A percentile compares a stretch with the other conserved stretches of the same genome.
Conservation (phyloP, 2,888 invertebrate species). For the Tipula confusa region DNA sequence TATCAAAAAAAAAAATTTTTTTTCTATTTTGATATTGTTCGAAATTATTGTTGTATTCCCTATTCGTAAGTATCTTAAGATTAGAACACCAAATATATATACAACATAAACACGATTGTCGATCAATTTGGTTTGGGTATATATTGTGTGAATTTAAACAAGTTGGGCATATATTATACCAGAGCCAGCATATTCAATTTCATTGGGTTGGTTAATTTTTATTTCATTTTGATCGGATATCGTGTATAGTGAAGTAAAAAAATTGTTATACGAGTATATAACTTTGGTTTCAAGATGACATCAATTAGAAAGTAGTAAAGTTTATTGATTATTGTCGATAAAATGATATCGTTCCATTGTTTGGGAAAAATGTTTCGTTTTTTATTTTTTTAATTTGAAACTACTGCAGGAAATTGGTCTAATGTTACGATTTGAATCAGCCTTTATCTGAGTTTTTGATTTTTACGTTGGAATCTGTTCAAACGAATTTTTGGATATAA, state of each 20-base stretch:
- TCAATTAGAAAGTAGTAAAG: background rate
- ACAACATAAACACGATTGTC: background rate
- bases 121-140: background rate
- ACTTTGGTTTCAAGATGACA: background rate
- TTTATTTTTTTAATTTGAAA: background rate
- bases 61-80: background rate
- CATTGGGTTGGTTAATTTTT: background rate
- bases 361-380: background rate
- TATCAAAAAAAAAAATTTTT: background rate
- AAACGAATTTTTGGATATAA: too few relatives aligned
- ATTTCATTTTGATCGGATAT: conserved; percentile 6
- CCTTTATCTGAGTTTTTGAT: background rate
- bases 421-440: background rate
- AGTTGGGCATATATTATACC: background rate
- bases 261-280: too few relatives aligned
- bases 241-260: background rate
- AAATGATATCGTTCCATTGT: background rate
- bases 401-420: background rate
- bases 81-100: background rate
- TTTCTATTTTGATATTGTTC: background rate
- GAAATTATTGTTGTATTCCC: conserved; percentile 7
- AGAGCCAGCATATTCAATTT: background rate
- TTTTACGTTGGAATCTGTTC: background rate
- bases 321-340: background rate
- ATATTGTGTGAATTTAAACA: conserved; percentile 25